Base-by-base conservation (phyloP, 2,888 invertebrate species). In the Melieria crassipennis region DNA sequence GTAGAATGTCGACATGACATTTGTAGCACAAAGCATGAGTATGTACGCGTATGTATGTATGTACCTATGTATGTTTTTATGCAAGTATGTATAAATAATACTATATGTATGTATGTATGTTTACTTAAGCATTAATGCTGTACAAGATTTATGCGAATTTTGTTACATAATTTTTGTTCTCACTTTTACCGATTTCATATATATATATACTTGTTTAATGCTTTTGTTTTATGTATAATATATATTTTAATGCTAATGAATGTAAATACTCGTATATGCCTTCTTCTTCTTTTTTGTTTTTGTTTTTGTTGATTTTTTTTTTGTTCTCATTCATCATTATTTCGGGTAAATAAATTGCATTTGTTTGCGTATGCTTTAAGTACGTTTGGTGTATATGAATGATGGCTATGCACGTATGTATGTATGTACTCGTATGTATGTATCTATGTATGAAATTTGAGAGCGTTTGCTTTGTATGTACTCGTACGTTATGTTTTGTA, bases 271-370 rank as follows among this genome's bases (percentile, higher is more conserved):
- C 57, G 56, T 45, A 45, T n/a, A 65, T 56, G 45, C 10, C 47
- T 45, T 47, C 9, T 45, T 43, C 46, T 60, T 11, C 5, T 11
- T 60, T 9, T 45, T 56, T 16, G 11, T 5, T 63, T 50, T 63
- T 10, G 43, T 16, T 47, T 16, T 60, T 9, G 42, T 58, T n/a
- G n/a, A 43, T 50, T 4, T 11, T 50, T 42, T 42, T n/a, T 52
- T 48, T 47, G 6, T 57, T 16, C 30, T 47, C 73, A 74, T 66
- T 78, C 73, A 75, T 72, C 76, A 69, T 69, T 73, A 58, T 58
- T 75, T 67, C 71, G 71, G 66, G 61, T 63, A 52, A 69, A 58
- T 67, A 63, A 69, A 75, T 71, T 71, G 57, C 45, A 46, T 64
- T 43, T 50, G 42, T 65, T 16, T 30, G 30, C 30, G 30, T 30